These are phyloP conservation scores for Macrotis lagotis DNA, from an alignment of 2,113 vertebrate genomes.

Conservation along the genomic window DNA sequence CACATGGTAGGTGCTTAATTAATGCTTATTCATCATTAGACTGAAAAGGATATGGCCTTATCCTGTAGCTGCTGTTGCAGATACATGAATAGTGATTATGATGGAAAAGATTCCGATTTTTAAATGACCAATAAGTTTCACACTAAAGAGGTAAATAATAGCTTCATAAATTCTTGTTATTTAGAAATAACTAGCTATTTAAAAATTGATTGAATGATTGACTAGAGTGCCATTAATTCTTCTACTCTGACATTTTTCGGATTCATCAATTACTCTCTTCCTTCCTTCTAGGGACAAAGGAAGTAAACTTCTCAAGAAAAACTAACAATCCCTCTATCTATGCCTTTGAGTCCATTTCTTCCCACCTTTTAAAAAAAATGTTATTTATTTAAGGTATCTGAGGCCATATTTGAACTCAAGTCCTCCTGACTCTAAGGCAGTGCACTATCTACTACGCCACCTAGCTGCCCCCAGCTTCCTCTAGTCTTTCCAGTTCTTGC, in stretches of 20 bases:
- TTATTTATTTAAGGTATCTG: too few relatives aligned
- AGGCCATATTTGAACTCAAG: too few relatives aligned
- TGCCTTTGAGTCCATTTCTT: not conserved
- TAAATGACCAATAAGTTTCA: not conserved
- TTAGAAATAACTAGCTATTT: not conserved
- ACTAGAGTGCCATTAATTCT: not conserved
- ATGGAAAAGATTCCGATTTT: too few relatives aligned
- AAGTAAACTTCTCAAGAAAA: not conserved
- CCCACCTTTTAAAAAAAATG: too few relatives aligned
- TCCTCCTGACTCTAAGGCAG: too few relatives aligned
- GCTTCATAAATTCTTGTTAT: not conserved
- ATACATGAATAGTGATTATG: too few relatives aligned
- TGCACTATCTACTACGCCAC: too few relatives aligned
- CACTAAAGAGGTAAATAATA: not conserved
- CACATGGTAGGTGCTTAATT: not conserved
- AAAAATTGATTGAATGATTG: not conserved
- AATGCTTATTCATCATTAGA: not conserved
- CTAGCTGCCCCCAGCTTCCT: too few relatives aligned
- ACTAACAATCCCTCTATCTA: not conserved
- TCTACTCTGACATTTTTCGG: not conserved
- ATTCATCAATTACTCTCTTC: not conserved
- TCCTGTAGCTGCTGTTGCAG: not conserved
- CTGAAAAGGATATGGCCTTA: not conserved
- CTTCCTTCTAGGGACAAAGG: not conserved
- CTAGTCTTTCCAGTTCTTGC: too few relatives aligned